These are phyloP conservation scores for Laothoe populi DNA, from an alignment of 2,888 invertebrate genomes.

Conservation along the genomic window DNA sequence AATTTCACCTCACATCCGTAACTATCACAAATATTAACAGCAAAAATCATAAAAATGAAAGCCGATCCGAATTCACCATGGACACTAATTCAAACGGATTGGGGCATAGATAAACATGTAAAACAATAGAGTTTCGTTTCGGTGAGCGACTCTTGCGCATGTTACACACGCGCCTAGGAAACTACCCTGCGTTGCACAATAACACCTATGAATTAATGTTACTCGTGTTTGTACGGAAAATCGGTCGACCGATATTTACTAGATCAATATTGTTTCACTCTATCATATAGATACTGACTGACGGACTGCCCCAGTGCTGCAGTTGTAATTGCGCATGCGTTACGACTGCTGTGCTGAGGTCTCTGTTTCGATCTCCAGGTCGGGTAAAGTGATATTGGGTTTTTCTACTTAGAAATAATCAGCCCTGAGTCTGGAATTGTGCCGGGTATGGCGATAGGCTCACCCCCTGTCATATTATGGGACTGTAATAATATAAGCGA, in stretches of 20 bases:
- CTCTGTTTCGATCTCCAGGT: too few species aligned
- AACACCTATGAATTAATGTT: constrained; percentile 29
- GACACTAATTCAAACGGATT: constrained; percentile 71
- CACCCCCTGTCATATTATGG: too few species aligned
- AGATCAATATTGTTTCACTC: neutral
- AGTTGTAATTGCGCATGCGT: too few species aligned
- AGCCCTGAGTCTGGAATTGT: too few species aligned
- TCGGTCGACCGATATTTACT: neutral
- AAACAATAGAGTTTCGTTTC: constrained; percentile 60
- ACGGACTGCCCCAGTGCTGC: too few species aligned
- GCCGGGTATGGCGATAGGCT: too few species aligned
- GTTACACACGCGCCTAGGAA: constrained; percentile 39
- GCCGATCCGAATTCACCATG: constrained; percentile 48
- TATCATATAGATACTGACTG: too few species aligned
- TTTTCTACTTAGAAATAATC: too few species aligned
- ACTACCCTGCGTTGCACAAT: constrained; percentile 55
- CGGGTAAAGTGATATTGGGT: too few species aligned
- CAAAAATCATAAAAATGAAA: constrained; percentile 51
- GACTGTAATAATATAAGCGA: too few species aligned
- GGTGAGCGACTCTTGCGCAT: constrained; percentile 54
- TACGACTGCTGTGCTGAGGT: too few species aligned
- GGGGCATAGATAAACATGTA: constrained; percentile 61
- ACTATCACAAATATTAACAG: constrained; percentile 35
- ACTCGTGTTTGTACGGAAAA: neutral
- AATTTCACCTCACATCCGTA: neutral